Conservation (phyloP, 2,113 vertebrate species). For the Forbesichthys papilliferus region DNA sequence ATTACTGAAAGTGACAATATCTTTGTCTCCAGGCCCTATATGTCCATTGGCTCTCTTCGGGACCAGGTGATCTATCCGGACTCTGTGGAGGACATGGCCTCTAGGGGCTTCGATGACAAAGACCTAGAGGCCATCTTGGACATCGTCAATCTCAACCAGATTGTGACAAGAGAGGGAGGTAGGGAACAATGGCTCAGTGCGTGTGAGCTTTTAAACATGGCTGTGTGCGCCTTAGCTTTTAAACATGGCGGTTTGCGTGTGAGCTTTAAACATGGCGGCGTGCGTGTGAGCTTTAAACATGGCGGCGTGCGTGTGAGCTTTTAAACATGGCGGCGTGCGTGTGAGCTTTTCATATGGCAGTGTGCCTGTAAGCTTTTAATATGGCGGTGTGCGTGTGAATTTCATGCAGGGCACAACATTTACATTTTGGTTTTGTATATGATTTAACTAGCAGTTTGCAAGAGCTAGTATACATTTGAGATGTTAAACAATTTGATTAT, state of each 20-base stretch:
- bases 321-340: not conserved
- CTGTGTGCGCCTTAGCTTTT: too few relatives aligned
- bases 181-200: slow-evolving; percentile 11
- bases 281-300: too few relatives aligned
- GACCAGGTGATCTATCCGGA: slow-evolving; percentile 99
- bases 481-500: too few relatives aligned
- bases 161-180: slow-evolving; percentile 97
- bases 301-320: too few relatives aligned
- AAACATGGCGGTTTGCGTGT: not conserved
- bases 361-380: too few relatives aligned
- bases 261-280: too few relatives aligned
- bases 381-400: too few relatives aligned
- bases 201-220: not conserved
- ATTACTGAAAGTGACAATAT: not conserved
- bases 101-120: slow-evolving; percentile 84
- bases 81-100: slow-evolving; percentile 88
- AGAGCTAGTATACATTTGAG: too few relatives aligned
- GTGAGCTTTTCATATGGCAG: not conserved
- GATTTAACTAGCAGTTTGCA: too few relatives aligned
- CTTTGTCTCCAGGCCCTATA: slow-evolving; percentile 85
- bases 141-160: slow-evolving; percentile 92
- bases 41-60: slow-evolving; percentile 93
- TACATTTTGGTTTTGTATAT: too few relatives aligned
- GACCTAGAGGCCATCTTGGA: slow-evolving; percentile 91
- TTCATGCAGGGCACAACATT: too few relatives aligned